Evolutionary conservation across 2,113 vertebrate species (phyloP), one percentile per base, ranked within the genome.

Genomic region (Anser brachyrhynchus): DNA sequence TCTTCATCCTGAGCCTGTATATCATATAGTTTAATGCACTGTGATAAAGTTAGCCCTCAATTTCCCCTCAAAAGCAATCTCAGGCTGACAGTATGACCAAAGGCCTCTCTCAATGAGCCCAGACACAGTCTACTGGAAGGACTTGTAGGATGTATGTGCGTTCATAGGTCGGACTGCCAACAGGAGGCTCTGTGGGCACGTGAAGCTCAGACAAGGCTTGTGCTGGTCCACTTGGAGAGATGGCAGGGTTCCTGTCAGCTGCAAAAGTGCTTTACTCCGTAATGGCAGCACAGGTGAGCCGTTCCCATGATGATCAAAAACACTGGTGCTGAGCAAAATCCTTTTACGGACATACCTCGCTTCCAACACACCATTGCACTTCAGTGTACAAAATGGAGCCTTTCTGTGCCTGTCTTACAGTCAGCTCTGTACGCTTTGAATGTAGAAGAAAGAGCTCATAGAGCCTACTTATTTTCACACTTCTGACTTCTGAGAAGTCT

Each of bases 241-340:
- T 9, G 10, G 1, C 2, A 5, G 7, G 2, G 1, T 41, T 74
- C 73, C 67, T 22, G 10, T 70, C 8, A 8, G 29, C 35, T 71
- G 26, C 13, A 0, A 11, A 16, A 58, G 29, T 10, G 20, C 29
- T 84, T 65, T 88, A 28, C 22, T 61, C 19, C 13, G 43, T 39
- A 54, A 8, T 0, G 6, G 44, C 15, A 73, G 69, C 35, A 46
- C 17, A 37, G 16, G 31, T 66, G 35, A 83, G 39, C 9, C 11
- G 31, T 23, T 54, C 12, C 13, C 0, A 0, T 6, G 23, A 39
- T 1, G 13, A 22, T n/a, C 13, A 3, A 0, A 2, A 59, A 54
- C 9, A 10, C 2, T 43, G 21, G 12, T 49, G 21, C 52, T 54
- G 44, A 59, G 13, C 6, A 28, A 72, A 89, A 21, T 9, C 43